Evolutionary conservation across 2,113 vertebrate genomes (phyloP).

Genomic region (Phylloscopus trochilus): DNA sequence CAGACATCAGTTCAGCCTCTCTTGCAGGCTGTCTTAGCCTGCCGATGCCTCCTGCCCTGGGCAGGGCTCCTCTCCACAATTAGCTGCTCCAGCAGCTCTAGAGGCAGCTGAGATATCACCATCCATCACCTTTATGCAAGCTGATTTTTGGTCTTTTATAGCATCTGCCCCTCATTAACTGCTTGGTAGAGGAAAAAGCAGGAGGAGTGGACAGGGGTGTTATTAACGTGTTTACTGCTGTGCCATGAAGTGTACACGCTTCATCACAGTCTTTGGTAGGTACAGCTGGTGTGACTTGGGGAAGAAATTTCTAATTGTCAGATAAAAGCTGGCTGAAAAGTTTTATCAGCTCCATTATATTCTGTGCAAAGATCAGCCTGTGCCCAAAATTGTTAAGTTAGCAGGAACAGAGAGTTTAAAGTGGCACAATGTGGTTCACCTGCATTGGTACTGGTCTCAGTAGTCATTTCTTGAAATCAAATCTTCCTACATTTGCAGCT

Average conservation of each 20-base stretch:
- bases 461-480: background rate
- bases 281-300: background rate
- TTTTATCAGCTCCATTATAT: background rate
- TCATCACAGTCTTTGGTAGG: background rate
- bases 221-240: background rate
- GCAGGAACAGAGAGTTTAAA: background rate
- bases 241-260: fast-evolving
- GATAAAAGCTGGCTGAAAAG: background rate
- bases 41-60: background rate
- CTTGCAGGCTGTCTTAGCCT: background rate
- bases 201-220: background rate
- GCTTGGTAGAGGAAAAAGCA: background rate
- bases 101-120: background rate
- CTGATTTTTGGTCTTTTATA: background rate
- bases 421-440: background rate
- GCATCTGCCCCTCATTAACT: background rate
- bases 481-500: background rate
- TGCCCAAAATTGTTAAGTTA: background rate
- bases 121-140: background rate
- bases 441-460: background rate
- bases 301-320: background rate
- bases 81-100: background rate
- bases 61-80: background rate
- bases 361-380: background rate
- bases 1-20: background rate